Evolutionary conservation across 92 coral and sea anemone genomes (phyloP).

Genomic region (Porites divaricata): DNA sequence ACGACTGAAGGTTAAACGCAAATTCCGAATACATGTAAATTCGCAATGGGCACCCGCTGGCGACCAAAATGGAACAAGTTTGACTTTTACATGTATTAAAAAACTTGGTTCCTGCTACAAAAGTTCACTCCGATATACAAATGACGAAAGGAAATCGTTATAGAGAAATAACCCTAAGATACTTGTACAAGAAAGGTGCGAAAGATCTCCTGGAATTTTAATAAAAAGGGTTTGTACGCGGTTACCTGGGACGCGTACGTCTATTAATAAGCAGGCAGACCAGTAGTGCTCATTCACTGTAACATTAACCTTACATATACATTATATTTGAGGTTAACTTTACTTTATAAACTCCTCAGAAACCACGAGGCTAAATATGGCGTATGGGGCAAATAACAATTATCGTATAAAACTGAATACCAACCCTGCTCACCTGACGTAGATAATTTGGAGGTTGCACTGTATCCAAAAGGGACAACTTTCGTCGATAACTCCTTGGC

Average conservation of each 20-base stretch:
- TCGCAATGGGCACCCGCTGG: constrained; percentile 12
- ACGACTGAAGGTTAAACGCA: constrained; percentile 10
- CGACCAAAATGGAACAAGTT: neutral
- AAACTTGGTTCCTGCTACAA: neutral
- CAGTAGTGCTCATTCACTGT: constrained; percentile 10
- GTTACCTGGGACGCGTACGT: constrained; percentile 38
- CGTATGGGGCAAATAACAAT: neutral
- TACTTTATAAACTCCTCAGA: neutral
- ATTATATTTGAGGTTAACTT: neutral
- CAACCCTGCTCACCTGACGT: constrained; percentile 60
- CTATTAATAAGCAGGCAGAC: too few relatives aligned
- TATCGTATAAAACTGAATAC: neutral
- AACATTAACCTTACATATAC: neutral
- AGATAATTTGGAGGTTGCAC: constrained; percentile 51
- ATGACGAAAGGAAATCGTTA: neutral
- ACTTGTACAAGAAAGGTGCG: neutral
- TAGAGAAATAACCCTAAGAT: neutral
- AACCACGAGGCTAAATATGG: neutral
- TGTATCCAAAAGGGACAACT: constrained; percentile 84
- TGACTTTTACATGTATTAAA: neutral
- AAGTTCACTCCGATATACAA: neutral
- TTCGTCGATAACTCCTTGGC: constrained; percentile 78
- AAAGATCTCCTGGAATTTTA: constrained; percentile 12
- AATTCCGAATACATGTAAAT: constrained; percentile 26
- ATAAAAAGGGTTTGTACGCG: neutral